Base-by-base conservation (phyloP, 1,140 invertebrate species). In the Pseudomyrmex dendroicus region DNA sequence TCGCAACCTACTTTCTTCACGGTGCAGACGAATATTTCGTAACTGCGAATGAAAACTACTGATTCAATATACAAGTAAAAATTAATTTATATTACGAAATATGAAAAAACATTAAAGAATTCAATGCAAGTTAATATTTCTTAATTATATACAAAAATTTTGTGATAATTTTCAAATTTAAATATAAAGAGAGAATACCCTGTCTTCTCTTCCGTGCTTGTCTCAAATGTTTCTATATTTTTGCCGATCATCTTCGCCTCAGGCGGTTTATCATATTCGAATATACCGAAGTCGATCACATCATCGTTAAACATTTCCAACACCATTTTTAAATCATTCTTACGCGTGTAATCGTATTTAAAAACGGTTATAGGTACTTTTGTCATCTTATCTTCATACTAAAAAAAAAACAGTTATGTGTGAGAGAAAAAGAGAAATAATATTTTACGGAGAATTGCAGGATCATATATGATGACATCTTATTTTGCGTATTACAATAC, bases 291-390 rank as follows among this genome's bases (percentile, higher is more conserved):
- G 82, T 94, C 87, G 2, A 93, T 66, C 9, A 94, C 84, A 78
- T 94, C 93, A 15, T 87, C 91, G 0, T 85, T 84, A 20, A 94
- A 93, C 84, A 90, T 92, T 64, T 93, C 90, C 1, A 94, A 44
- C 10, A 92, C 90, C 52, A 92, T 86, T 89, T 92, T 92, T 5
- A 94, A 84, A 44, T 94, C 93, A 61, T 91, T 93, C 77, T 90
- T 93, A 22, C 89, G 90, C 0, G 92, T 93, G 64, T 90, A 92
- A 68, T 94, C 93, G 44, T 92, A 94, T 89, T 94, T 94, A 59
- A 94, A 94, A n/a, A 94, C 73, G 10, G 92, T 92, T 82, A 92
- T 91, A 13, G 94, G 93, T 3, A 90, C 86, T 63, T 91, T 90
- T 4, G 76, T 73, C 9, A 87, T 90, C 67, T 92, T 92, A 84